These are phyloP conservation scores for Euura lappo DNA, from an alignment of 1,140 invertebrate species.

Conservation along the genomic window DNA sequence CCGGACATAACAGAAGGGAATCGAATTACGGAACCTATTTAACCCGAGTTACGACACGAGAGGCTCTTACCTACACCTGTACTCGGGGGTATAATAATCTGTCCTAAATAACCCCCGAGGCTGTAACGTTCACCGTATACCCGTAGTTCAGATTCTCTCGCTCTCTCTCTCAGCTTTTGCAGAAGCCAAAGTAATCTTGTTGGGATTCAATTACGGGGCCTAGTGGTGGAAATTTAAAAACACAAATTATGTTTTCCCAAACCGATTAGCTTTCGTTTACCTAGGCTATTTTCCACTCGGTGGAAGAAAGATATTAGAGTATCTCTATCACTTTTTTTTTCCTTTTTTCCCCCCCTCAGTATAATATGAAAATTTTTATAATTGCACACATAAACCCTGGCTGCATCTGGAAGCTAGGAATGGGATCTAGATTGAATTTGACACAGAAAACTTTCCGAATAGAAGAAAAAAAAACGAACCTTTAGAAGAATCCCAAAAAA, in stretches of 20 bases:
- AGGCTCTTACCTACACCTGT: neutral
- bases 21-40: too few species aligned
- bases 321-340: neutral
- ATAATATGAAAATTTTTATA: too few species aligned
- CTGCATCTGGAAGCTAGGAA: too few species aligned
- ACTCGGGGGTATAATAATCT: neutral
- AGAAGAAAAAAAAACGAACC: too few species aligned
- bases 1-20: neutral
- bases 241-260: constrained; percentile 3
- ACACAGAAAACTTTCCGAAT: too few species aligned
- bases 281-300: constrained; percentile 1
- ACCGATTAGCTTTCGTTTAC: constrained; percentile 7
- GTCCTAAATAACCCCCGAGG: constrained; percentile 11
- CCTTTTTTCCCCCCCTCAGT: too few species aligned
- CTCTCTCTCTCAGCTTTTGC: neutral
- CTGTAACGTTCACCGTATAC: neutral
- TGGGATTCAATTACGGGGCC: constrained; percentile 8
- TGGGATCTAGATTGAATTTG: too few species aligned
- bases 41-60: too few species aligned
- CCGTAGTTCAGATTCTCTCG: too few species aligned
- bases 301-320: neutral
- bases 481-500: too few species aligned
- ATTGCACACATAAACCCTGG: too few species aligned
- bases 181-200: constrained; percentile 9
- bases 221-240: constrained; percentile 9